Percentiles rank a stretch among this genome's conserved stretches.
Conservation (phyloP, 2,888 invertebrate genomes). For the Sinopyrophorus schimmeli region DNA sequence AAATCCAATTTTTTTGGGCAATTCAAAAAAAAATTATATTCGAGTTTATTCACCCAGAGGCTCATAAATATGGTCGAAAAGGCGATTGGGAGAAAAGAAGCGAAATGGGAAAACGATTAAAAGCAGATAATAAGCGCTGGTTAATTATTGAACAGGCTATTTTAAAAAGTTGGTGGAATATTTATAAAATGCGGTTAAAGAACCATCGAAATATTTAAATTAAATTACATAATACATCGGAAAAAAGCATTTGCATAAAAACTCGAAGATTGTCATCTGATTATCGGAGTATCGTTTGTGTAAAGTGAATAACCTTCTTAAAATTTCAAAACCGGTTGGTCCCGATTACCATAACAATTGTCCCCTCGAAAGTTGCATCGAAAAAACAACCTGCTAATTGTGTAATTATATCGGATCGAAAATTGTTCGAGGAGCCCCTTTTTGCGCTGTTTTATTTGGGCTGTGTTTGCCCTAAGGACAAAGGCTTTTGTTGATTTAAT, state of each 20-base stretch:
- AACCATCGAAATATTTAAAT: slow-evolving; percentile 46
- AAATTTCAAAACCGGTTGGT: slow-evolving; percentile 55
- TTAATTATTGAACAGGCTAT: slow-evolving; percentile 11
- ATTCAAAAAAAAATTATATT: too few species aligned
- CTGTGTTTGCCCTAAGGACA: too few species aligned
- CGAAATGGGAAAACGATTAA: too few species aligned
- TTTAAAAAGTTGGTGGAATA: slow-evolving; percentile 7
- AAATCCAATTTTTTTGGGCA: too few species aligned
- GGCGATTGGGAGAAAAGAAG: too few species aligned
- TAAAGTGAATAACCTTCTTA: slow-evolving; percentile 55
- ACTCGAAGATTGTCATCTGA: slow-evolving; percentile 31
- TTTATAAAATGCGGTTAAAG: slow-evolving; percentile 30
- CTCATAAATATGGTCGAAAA: too few species aligned
- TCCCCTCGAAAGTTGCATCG: slow-evolving; percentile 46
- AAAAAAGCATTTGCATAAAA: slow-evolving; percentile 27
- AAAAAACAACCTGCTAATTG: slow-evolving; percentile 56
- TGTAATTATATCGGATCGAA: slow-evolving; percentile 45
- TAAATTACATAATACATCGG: slow-evolving; percentile 44
- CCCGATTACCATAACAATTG: slow-evolving; percentile 56
- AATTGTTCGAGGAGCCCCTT: too few species aligned
- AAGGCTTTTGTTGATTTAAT: slow-evolving; percentile 19
- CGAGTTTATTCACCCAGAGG: too few species aligned
- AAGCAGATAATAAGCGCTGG: too few species aligned
- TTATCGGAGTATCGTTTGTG: slow-evolving; percentile 25
- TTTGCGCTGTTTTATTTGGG: too few species aligned